Evolutionary conservation across 2,888 invertebrate genomes (phyloP).

Genomic region (Keiferia lycopersicella): DNA sequence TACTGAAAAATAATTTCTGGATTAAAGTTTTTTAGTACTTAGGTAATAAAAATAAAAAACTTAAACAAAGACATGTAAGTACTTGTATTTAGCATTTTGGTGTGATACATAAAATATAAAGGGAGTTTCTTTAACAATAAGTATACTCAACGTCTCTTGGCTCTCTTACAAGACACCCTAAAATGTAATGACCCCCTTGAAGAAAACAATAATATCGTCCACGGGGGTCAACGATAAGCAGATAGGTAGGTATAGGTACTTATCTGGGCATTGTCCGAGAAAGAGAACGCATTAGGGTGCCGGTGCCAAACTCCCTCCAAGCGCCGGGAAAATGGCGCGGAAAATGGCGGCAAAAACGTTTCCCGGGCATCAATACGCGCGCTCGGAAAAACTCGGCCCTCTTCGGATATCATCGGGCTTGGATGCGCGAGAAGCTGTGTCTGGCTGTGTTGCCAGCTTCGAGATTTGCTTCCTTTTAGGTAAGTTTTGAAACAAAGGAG

Average conservation of each 20-base stretch:
- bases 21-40: too few relatives aligned
- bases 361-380: constrained; percentile 72
- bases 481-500: background rate
- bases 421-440: constrained; percentile 59
- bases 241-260: constrained; percentile 23
- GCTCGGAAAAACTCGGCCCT: constrained; percentile 55
- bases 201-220: background rate
- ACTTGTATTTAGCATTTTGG: too few relatives aligned
- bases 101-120: too few relatives aligned
- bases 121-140: too few relatives aligned
- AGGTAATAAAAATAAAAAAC: too few relatives aligned
- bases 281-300: constrained; percentile 30
- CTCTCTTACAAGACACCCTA: background rate
- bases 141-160: too few relatives aligned
- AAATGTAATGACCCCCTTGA: background rate
- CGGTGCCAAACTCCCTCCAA: constrained; percentile 60
- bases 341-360: constrained; percentile 49
- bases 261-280: constrained; percentile 33
- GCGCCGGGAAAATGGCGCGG: constrained; percentile 72
- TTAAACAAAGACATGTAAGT: too few relatives aligned
- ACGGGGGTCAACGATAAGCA: constrained; percentile 8
- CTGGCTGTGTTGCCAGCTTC: constrained; percentile 45
- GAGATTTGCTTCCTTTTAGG: background rate
- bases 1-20: too few relatives aligned
- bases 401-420: constrained; percentile 55